Evolutionary conservation across 2,888 invertebrate species (phyloP).

Genomic region (Cephonodes hylas): DNA sequence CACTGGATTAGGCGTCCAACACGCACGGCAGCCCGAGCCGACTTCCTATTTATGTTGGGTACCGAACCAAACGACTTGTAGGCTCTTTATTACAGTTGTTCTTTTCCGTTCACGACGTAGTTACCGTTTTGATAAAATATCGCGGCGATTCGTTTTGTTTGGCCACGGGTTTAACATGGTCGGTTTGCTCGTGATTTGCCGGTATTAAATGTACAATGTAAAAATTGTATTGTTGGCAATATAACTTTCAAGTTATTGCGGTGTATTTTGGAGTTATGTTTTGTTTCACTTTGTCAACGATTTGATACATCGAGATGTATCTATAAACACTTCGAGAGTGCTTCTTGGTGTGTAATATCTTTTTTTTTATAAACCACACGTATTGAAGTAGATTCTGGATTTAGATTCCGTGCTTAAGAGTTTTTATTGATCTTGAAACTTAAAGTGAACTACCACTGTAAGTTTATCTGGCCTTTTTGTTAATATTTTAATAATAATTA

Average conservation of each 20-base stretch:
- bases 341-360: too few species aligned
- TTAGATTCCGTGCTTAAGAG: too few species aligned
- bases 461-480: too few species aligned
- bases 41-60: constrained; percentile 72
- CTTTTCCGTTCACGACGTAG: constrained; percentile 71
- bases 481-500: too few species aligned
- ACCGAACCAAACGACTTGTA: constrained; percentile 77
- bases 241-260: background rate
- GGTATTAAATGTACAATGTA: background rate
- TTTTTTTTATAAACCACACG: too few species aligned
- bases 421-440: too few species aligned
- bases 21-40: constrained; percentile 60
- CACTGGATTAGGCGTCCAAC: constrained; percentile 70
- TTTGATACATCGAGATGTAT: too few species aligned
- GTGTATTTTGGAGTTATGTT: background rate
- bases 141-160: constrained; percentile 57
- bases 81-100: constrained; percentile 80
- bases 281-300: constrained; percentile 14
- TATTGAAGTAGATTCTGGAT: background rate
- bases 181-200: constrained; percentile 16
- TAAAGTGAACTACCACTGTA: too few species aligned
- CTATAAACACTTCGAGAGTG: too few species aligned
- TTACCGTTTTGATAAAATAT: constrained; percentile 70
- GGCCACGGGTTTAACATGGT: constrained; percentile 41
- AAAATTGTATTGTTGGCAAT: constrained; percentile 1